Conservation (phyloP, 2,797 vertebrate species). For the Podarcis lilfordi region DNA sequence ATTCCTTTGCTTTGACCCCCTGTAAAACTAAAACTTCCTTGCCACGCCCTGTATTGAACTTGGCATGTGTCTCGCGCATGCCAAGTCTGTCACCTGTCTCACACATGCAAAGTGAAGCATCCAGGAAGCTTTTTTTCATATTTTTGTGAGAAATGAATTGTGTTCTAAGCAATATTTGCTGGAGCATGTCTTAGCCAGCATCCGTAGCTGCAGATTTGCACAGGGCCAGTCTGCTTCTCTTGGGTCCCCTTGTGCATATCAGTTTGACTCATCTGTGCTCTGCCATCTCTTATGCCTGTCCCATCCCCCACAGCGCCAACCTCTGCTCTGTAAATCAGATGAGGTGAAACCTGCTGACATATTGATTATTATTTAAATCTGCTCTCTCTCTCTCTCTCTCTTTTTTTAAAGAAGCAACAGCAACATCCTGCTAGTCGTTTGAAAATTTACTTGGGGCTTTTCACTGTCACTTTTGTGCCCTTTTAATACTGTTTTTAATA, state of each 20-base stretch:
- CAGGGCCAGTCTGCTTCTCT: background rate
- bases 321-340: background rate
- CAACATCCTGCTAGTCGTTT: background rate
- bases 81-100: background rate
- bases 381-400: too few relatives aligned
- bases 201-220: background rate
- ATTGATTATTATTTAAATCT: background rate
- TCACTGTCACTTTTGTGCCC: background rate
- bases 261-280: background rate
- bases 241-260: background rate
- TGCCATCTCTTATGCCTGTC: background rate
- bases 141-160: background rate
- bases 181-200: background rate
- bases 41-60: background rate
- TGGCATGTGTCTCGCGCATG: background rate
- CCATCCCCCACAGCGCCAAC: too few relatives aligned
- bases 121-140: background rate
- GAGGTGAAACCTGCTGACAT: background rate
- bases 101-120: accelerated
- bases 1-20: background rate
- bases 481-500: background rate
- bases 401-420: background rate
- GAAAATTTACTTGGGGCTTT: background rate
- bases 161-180: background rate
- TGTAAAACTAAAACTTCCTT: background rate